Evolutionary conservation across 2,113 vertebrate species (phyloP), one percentile per base, ranked within the genome.

Genomic region (Okapia johnstoni): DNA sequence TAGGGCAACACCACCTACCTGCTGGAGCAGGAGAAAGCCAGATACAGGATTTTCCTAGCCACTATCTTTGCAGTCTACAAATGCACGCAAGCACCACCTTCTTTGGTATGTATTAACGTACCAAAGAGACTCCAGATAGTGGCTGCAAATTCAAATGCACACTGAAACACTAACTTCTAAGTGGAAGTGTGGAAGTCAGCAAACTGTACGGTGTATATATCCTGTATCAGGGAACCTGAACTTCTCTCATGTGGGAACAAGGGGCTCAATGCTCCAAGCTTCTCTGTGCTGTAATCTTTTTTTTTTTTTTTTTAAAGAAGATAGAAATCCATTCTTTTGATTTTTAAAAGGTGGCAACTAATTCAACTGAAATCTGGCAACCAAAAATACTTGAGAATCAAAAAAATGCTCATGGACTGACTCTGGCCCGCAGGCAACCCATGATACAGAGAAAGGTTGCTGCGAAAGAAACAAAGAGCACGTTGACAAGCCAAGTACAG

Each of bases 331-430:
- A 80, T 40, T 46, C 4, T 88, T 66, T 61, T 76, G 11, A 46
- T 60, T 90, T 93, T 90, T 60, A 83, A 73, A 73, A 30, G 43
- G 5, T 87, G 43, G n/a, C 50, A 58, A 85, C 63, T 80, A 95
- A 95, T 40, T 93, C 43, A 89, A 93, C 63, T 81, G 28, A 88
- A 93, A 85, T 81, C 23, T 28, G 70, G 6, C 3, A 57, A 87
- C 15, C 26, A 33, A 90, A 86, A 88, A 40, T 48, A 93, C 4
- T 3, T 60, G 12, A 57, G 5, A 40, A n/a, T n/a, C n/a, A 52
- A 90, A 61, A 93, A 40, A 50, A 26, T 11, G 19, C 26, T 52
- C 63, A 46, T 0, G 25, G 36, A 61, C 30, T 23, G 48, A 43
- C 57, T 93, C 1, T 40, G 16, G 33, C 52, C 48, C 17, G 28